Evolutionary conservation across 2,888 invertebrate species (phyloP).

Genomic region (Caenorhabditis plicata): DNA sequence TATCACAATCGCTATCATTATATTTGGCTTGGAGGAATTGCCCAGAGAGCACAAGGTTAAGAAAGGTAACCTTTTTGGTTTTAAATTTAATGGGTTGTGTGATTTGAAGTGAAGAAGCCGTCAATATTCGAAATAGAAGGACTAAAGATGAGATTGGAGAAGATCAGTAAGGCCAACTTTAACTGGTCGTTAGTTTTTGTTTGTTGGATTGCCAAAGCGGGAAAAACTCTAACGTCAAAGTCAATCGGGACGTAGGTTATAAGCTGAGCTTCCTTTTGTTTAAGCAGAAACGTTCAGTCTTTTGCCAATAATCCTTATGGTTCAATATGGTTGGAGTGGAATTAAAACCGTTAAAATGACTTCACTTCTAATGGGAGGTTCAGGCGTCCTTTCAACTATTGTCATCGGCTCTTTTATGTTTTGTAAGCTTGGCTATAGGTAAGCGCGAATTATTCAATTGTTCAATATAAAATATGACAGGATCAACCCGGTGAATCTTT

Average conservation of each 20-base stretch:
- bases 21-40: conserved; percentile 25
- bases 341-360: conserved; percentile 29
- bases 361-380: conserved; percentile 26
- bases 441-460: too few species aligned
- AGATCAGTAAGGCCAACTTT: conserved; percentile 25
- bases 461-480: too few species aligned
- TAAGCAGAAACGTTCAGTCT: conserved; percentile 6
- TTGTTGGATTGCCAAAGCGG: conserved; percentile 28
- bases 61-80: conserved; percentile 17
- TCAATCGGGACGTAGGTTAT: conserved; percentile 27
- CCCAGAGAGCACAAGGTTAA: conserved; percentile 26
- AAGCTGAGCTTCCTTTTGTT: not conserved
- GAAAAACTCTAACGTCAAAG: conserved; percentile 27
- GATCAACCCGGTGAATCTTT: too few species aligned
- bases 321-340: conserved; percentile 33
- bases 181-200: conserved; percentile 27
- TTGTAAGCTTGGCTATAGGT: conserved; percentile 28
- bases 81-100: too few species aligned
- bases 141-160: conserved; percentile 21
- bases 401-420: conserved; percentile 33
- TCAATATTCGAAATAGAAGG: conserved; percentile 28
- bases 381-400: conserved; percentile 23
- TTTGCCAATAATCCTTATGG: conserved; percentile 25
- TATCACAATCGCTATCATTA: conserved; percentile 42
- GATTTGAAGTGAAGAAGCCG: conserved; percentile 24